Base-by-base conservation (phyloP, 2,113 vertebrate genomes). In the Heterochromis multidens region DNA sequence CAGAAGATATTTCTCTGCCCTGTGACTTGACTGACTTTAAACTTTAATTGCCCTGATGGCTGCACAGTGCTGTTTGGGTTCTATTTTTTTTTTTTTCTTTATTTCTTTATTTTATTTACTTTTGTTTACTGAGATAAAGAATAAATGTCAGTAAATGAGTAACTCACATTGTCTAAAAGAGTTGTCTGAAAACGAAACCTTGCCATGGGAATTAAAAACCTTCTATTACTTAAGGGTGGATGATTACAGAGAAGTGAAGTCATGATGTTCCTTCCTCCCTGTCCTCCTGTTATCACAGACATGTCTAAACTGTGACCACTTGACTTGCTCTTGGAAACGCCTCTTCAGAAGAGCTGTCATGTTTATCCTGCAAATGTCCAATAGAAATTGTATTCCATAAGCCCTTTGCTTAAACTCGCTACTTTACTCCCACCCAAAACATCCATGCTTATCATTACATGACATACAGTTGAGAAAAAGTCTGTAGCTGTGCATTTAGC, bases 11-110 rank as follows among this genome's bases (percentile, higher is more conserved):
- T 17, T 19, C 12, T 77, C 23, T 46, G 25, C 67, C 3, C 17
- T 6, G 17, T 25, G 31, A 57, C 65, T 61, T 23, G 37, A 43
- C 31, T 49, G 27, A 59, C 17, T 33, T 27, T 56, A 23, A 57
- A 86, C 70, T 70, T 29, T 12, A 43, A 83, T 77, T 61, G 83
- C 81, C 80, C 57, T 61, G n/a, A 35, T 14, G 27, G 27, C 9
- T 21, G 56, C 23, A 17, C 37, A 59, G 79, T 25, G 31, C 21
- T 31, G 35, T 40, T 6, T 33, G 7, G 16, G 1, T 7, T 63
- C n/a, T n/a, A n/a, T n/a, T n/a, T n/a, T n/a, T n/a, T n/a, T n/a
- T n/a, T n/a, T n/a, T n/a, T n/a, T n/a, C n/a, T n/a, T n/a, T n/a
- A n/a, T n/a, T n/a, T n/a, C n/a, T n/a, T n/a, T n/a, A n/a, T n/a